phyloP scores from a whole-genome alignment of 2,797 vertebrate species.

The Cephalopachus bancanus region DNA sequence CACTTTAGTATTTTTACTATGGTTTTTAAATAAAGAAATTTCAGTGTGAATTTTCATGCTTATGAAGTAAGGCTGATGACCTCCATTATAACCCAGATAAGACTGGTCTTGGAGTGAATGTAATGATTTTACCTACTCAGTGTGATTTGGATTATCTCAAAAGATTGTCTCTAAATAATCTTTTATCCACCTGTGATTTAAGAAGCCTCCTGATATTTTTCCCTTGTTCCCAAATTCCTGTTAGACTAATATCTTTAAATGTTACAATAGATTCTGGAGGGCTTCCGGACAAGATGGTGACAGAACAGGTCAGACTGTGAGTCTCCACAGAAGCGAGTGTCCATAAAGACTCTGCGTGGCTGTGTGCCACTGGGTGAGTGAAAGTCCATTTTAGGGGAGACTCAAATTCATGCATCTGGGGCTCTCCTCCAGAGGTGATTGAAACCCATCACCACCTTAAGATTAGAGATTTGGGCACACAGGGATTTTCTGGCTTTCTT shows the following conservation, averaged over 20 bases:
- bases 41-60: conserved; percentile 13
- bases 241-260: conserved; percentile 41
- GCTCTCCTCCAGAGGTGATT: too few relatives aligned
- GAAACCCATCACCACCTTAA: too few relatives aligned
- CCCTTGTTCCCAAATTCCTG: not conserved
- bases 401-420: too few relatives aligned
- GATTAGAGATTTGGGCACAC: too few relatives aligned
- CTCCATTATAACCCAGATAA: not conserved
- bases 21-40: conserved; percentile 53
- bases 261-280: not conserved
- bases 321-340: too few relatives aligned
- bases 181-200: not conserved
- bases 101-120: not conserved
- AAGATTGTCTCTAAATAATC: conserved; percentile 18
- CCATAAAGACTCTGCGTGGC: too few relatives aligned
- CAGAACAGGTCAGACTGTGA: too few relatives aligned
- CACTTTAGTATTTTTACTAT: not conserved
- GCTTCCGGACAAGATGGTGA: too few relatives aligned
- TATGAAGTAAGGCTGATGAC: not conserved
- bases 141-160: conserved; percentile 10
- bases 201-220: not conserved
- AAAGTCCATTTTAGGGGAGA: too few relatives aligned
- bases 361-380: too few relatives aligned
- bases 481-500: too few relatives aligned
- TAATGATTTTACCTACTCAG: not conserved